Conservation (phyloP, 2,888 invertebrate genomes). For the Parascotia fuliginaria region DNA sequence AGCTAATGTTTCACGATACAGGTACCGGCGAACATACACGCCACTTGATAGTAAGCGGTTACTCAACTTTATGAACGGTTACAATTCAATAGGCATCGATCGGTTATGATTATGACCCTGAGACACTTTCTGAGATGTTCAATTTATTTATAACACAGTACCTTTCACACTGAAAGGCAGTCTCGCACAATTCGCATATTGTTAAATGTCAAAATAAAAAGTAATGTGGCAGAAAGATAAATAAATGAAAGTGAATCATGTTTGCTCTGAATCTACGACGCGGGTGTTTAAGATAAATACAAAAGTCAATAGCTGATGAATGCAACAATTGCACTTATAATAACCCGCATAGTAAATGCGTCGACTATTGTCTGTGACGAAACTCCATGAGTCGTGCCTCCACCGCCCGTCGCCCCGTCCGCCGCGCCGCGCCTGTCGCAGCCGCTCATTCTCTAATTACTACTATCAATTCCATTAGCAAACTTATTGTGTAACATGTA, state of each 20-base stretch:
- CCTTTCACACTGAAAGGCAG: too few species aligned
- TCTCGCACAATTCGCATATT: too few species aligned
- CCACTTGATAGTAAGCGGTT: too few species aligned
- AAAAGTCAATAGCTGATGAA: conserved; percentile 54
- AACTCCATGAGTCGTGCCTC: conserved; percentile 54
- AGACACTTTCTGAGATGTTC: too few species aligned
- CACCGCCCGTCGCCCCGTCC: conserved; percentile 47
- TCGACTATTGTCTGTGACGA: conserved; percentile 66
- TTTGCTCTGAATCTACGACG: conserved; percentile 19
- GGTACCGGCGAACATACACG: too few species aligned
- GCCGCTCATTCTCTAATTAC: conserved; percentile 72
- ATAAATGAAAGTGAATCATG: conserved; percentile 24
- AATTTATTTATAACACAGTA: too few species aligned
- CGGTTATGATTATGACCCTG: too few species aligned
- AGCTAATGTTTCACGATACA: conserved; percentile 20
- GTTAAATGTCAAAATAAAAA: too few species aligned
- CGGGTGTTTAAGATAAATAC: conserved; percentile 47
- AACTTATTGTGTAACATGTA: conserved; percentile 57
- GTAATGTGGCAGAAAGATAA: too few species aligned
- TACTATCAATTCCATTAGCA: conserved; percentile 66
- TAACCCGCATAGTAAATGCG: conserved; percentile 78
- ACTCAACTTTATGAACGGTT: too few species aligned
- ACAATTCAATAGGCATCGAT: too few species aligned
- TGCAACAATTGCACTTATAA: conserved; percentile 70
- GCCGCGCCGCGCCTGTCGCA: conserved; percentile 48